Evolutionary conservation across 2,113 vertebrate species (phyloP), one percentile per base, ranked within the genome.

Genomic region (Pachycephala philippinensis): DNA sequence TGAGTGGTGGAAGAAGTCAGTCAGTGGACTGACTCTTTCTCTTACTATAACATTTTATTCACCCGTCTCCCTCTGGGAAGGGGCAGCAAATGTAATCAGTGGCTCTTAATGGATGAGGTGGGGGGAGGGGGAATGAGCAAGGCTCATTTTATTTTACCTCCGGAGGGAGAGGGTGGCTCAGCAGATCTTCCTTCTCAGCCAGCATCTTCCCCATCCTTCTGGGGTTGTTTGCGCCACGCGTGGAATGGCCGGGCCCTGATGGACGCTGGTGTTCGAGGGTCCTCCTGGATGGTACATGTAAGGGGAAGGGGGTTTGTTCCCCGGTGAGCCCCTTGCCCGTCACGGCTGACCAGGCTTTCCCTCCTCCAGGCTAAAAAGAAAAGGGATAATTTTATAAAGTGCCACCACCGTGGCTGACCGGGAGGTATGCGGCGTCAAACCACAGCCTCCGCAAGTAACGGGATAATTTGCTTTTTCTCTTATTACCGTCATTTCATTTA

Each of bases 301-400:
- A 45, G 10, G 37, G 23, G 5, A 13, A 21, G 42, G 37, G 66
- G 7, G 1, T 7, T 54, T 13, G 66, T 10, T 7, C 13, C 6
- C 3, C 4, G 2, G 23, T 1, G 16, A 61, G 4, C 24, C 18
- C 10, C 24, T 42, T 0, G 6, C 17, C 22, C 10, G 6, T 70
- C 37, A 22, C 44, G 0, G 20, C 74, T 87, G 45, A 33, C 12
- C 30, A 30, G 31, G 6, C 14, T 54, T 89, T 35, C 30, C n/a
- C 24, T 59, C 31, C 60, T 19, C 28, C 11, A 57, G 19, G 39
- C 64, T 47, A 15, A 45, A 37, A 71, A 68, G 39, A 35, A 42
- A 30, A 30, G 15, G 27, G 19, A n/a, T 77, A 17, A n/a, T 49
- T 92, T 64, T 39, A 40, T 8, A n/a, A 53, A 33, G n/a, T 85